Base-by-base conservation (phyloP, 2,888 invertebrate species). In the Nineta flava region DNA sequence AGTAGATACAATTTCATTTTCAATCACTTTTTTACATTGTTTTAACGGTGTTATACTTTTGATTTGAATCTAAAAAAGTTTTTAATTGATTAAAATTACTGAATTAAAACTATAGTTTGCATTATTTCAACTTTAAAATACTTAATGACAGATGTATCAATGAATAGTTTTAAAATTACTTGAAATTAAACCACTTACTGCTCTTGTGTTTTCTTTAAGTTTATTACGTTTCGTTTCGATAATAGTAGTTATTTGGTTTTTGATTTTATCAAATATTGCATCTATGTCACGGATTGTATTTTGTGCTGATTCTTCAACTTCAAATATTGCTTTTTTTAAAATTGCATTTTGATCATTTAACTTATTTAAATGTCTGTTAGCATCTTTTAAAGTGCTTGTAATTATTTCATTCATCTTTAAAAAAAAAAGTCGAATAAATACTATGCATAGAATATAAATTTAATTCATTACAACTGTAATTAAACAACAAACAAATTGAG, bases 11-110 rank as follows among this genome's bases (percentile, higher is more conserved):
- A 68, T 60, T 58, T 66, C 66, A 17, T 62, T 62, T 15, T 55
- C 56, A 35, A 71, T 65, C 9, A 69, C 57, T 49, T 62, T 61
- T 47, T 59, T 62, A 53, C 68, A 70, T 51, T 65, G 66, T 55
- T 58, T 59, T 49, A 71, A 55, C 21, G 70, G 70, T 10, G 57
- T 57, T 21, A 70, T 55, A 48, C 66, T 65, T 50, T 68, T 63
- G 48, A 60, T 53, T 56, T 59, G 55, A 12, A 59, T 58, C 63
- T 65, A 45, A 54, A 60, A 56, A 31, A 6, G 3, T 46, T 26
- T 6, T 10, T 2, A 31, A 32, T 9, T 32, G 2, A 6, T n/a
- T 2, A 15, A 12, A 45, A 13, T 2, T 45, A n/a, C n/a, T n/a
- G n/a, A n/a, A n/a, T n/a, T n/a, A n/a, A n/a, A n/a, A n/a, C n/a